phyloP scores from a whole-genome alignment of 1,140 invertebrate species.

The Pseudoatta argentina region DNA sequence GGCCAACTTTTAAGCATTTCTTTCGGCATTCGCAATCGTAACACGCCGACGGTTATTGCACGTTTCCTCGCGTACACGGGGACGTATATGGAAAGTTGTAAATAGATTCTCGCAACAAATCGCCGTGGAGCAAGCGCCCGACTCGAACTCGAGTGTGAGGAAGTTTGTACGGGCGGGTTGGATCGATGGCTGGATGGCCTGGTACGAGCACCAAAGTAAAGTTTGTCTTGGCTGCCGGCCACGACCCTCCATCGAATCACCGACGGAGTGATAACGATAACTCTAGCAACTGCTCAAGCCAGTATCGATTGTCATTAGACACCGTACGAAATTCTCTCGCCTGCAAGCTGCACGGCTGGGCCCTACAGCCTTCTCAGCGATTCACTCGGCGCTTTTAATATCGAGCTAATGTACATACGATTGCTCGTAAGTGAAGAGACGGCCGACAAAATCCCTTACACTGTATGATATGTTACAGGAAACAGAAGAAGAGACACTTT shows the following conservation, averaged over 20 bases:
- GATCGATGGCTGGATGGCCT: constrained; percentile 67
- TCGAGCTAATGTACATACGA: constrained; percentile 27
- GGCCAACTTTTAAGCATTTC: constrained; percentile 45
- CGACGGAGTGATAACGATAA: constrained; percentile 74
- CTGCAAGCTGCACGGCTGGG: constrained; percentile 52
- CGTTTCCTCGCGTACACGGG: constrained; percentile 38
- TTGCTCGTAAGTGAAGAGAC: constrained; percentile 9
- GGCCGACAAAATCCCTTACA: constrained; percentile 64
- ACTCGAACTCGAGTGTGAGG: constrained; percentile 64
- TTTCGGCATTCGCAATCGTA: constrained; percentile 51
- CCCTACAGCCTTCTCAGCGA: constrained; percentile 13
- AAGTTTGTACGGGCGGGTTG: constrained; percentile 71
- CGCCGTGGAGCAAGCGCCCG: constrained; percentile 55
- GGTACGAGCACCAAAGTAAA: constrained; percentile 70
- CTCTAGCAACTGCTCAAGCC: constrained; percentile 67
- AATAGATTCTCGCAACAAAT: constrained; percentile 64
- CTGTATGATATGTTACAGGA: constrained; percentile 74
- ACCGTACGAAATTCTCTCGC: constrained; percentile 64
- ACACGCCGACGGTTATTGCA: constrained; percentile 47
- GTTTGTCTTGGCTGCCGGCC: constrained; percentile 72
- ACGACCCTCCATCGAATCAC: constrained; percentile 69
- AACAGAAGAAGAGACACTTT: constrained; percentile 59
- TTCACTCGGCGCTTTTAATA: constrained; percentile 22
- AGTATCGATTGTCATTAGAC: constrained; percentile 77
- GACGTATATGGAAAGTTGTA: constrained; percentile 64